phyloP scores from a whole-genome alignment of 2,888 invertebrate genomes.

The Tachina fera region DNA sequence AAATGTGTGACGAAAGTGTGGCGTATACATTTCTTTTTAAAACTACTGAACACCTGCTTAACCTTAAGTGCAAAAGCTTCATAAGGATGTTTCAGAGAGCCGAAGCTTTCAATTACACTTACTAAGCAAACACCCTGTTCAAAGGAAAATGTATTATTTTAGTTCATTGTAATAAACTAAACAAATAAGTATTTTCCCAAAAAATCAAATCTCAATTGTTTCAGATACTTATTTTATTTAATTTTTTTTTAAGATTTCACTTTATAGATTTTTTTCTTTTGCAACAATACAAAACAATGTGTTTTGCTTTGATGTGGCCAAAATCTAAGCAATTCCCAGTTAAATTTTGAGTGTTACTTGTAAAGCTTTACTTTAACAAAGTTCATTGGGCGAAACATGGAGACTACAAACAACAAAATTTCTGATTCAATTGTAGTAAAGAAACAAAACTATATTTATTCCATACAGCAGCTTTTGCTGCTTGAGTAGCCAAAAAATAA shows the following conservation, averaged over 20 bases:
- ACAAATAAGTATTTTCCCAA: conserved; percentile 57
- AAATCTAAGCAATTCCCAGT: conserved; percentile 55
- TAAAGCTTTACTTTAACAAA: conserved; percentile 53
- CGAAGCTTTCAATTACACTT: neutral
- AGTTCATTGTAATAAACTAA: conserved; percentile 61
- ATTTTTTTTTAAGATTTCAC: conserved; percentile 49
- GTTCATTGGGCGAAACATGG: conserved; percentile 59
- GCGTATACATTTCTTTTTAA: no score
- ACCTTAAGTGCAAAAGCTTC: no score
- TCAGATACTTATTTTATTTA: conserved; percentile 33
- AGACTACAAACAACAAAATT: conserved; percentile 37
- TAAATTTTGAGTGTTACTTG: conserved; percentile 70
- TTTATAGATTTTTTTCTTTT: conserved; percentile 39
- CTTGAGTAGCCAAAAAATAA: conserved; percentile 70
- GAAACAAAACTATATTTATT: conserved; percentile 7
- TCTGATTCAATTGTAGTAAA: conserved; percentile 47
- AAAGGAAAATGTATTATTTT: neutral
- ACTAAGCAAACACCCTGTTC: neutral
- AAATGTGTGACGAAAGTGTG: no score
- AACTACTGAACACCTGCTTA: no score
- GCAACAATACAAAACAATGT: conserved; percentile 51
- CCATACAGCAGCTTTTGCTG: conserved; percentile 66
- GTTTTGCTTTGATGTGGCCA: conserved; percentile 27
- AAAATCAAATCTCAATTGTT: conserved; percentile 61
- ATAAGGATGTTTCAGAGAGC: no score